Base-by-base conservation (phyloP, 2,888 invertebrate genomes). In the Malachius bipustulatus region DNA sequence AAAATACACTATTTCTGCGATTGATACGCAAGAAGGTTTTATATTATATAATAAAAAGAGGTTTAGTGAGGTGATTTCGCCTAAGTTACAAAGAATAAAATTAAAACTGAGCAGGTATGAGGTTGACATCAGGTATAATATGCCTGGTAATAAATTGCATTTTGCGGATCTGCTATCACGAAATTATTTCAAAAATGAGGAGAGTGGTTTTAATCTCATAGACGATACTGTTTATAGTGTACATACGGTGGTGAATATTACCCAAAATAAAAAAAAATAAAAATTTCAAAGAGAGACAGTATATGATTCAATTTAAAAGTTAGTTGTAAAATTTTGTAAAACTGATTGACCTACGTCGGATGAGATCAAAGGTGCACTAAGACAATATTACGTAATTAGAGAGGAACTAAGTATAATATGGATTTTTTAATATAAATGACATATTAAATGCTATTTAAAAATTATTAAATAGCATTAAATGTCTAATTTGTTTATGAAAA, bases 21-120 rank as follows among this genome's bases (percentile, higher is more conserved):
- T n/a, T n/a, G n/a, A n/a, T n/a, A n/a, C n/a, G n/a, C n/a, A n/a
- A n/a, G n/a, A n/a, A n/a, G n/a, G n/a, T n/a, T n/a, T n/a, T n/a
- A n/a, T n/a, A n/a, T n/a, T n/a, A n/a, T n/a, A n/a, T 32, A 44
- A 50, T 19, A 47, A 41, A 26, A 54, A 49, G 40, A 29, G 34
- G 4, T 27, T 40, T 11, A 14, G 16, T 12, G 29, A 42, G 9
- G 16, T 31, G 4, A 34, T 33, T 6, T 19, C 38, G 11, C 14
- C 32, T 8, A 34, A 45, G 32, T 14, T 48, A n/a, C 45, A 48
- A 39, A 33, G 41, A 40, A 45, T 47, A 38, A 34, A 37, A 15
- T 24, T 47, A 27, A 41, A 37, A 34, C 15, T 46, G 14, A 34
- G 41, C 16, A 41, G 28, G 28, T 50, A 48, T 36, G 27, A 44